These are phyloP conservation scores for Strix occidentalis DNA, from an alignment of 2,797 vertebrate genomes.

Conservation along the genomic window DNA sequence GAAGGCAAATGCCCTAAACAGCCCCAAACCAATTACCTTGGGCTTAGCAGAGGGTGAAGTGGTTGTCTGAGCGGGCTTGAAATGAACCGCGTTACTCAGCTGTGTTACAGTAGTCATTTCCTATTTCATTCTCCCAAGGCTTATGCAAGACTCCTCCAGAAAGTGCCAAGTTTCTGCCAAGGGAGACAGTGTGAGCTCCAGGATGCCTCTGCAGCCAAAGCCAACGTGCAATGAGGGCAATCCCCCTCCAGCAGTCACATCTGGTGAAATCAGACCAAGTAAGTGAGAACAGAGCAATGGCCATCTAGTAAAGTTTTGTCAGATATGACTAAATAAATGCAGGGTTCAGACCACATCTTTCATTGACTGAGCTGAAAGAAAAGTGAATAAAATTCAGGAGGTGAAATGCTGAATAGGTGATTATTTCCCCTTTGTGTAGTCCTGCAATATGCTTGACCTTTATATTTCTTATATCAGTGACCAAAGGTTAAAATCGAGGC, in stretches of 20 bases:
- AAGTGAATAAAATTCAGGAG: not conserved
- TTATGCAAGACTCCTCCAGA: not conserved
- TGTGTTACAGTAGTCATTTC: not conserved
- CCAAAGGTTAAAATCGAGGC: not conserved
- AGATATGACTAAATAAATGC: not conserved
- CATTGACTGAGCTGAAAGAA: not conserved
- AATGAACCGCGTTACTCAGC: not conserved
- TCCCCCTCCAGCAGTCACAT: not conserved
- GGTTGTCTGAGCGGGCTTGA: not conserved
- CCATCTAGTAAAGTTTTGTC: not conserved
- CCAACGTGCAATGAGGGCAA: not conserved
- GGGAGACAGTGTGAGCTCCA: not conserved
- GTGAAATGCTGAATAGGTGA: not conserved
- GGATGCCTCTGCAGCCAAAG: not conserved
- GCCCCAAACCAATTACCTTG: not conserved
- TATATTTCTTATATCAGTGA: not conserved
- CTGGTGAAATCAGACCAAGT: not conserved
- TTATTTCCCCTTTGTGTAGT: not conserved
- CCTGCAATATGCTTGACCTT: not conserved
- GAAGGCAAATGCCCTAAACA: not conserved
- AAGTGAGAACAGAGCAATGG: not conserved
- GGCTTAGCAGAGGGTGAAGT: not conserved
- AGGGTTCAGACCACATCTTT: not conserved
- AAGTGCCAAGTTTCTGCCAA: slow-evolving; percentile 18
- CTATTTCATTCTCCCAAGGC: not conserved